Base-by-base conservation (phyloP, 2,888 invertebrate species). In the Drosophila formosana region DNA sequence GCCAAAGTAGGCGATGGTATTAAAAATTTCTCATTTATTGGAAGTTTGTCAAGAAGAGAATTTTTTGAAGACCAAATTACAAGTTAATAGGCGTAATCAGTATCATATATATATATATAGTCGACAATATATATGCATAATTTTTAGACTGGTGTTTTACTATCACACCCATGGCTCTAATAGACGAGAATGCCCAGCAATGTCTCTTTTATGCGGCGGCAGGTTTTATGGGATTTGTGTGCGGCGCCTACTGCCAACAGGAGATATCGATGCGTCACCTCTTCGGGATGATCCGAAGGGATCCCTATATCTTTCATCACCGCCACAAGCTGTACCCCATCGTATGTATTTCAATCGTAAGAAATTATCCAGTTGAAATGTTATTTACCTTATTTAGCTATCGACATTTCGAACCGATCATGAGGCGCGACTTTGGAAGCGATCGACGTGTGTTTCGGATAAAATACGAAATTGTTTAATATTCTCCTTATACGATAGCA, bases 231-330 rank as follows among this genome's bases (percentile, higher is more conserved):
- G 87, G 88, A 1, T 77, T 86, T 37, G 58, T 81, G 0, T 83
- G 75, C 32, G 85, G 85, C 2, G 75, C 71, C 9, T 79, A 75
- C 43, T 73, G 75, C 34, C 88, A 86, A 25, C 81, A 84, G 45
- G 89, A 85, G 43, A 41, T 41, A 1, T 68, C 87, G 0, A 72
- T 71, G 13, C 62, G 71, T 5, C 69, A 79, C 13, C 51, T 85
- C 2, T 74, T 77, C 30, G 41, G 39, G 11, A 51, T 75, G 11
- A 76, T 88, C 1, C 43, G 34, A 4, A 67, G 55, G 28, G 81
- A 85, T 66, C 88, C 88, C 0, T 70, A 81, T 47, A 18, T 87
- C 1, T 88, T 68, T n/a, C 47, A 75, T n/a, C 47, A 86, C 52
- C 84, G 85, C 0, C 73, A 72, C 0, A 88, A 72, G 52, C 53